phyloP scores from a whole-genome alignment of 2,113 vertebrate species.

The Sminthopsis crassicaudata region DNA sequence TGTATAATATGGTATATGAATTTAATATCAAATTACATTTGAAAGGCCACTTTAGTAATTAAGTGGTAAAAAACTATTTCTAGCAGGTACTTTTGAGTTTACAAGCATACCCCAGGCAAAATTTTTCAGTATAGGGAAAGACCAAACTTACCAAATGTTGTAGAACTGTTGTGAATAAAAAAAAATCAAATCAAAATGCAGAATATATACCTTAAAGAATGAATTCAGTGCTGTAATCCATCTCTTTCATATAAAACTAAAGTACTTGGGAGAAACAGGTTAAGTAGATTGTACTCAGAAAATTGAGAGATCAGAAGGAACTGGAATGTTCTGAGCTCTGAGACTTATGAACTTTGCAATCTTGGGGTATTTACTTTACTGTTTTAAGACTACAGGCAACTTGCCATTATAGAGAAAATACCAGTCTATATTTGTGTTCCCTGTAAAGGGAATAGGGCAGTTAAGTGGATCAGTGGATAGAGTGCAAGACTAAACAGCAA shows the following conservation, averaged over 20 bases:
- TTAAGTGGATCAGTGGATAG: background rate
- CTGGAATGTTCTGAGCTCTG: background rate
- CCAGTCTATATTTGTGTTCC: background rate
- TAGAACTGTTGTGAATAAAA: background rate
- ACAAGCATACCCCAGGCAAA: conserved; percentile 67
- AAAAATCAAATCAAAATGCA: background rate
- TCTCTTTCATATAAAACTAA: background rate
- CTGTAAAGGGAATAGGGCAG: background rate
- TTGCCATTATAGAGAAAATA: background rate
- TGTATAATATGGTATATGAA: conserved; percentile 65
- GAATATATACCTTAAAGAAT: background rate
- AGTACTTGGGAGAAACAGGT: background rate
- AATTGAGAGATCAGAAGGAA: background rate
- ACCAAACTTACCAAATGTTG: conserved; percentile 54
- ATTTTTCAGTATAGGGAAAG: conserved; percentile 53
- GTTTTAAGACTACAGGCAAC: background rate
- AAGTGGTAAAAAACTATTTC: conserved; percentile 71
- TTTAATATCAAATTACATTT: conserved; percentile 72
- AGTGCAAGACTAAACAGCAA: background rate
- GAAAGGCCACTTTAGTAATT: conserved; percentile 70
- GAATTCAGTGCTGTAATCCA: background rate
- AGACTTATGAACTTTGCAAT: background rate
- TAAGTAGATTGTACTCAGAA: background rate
- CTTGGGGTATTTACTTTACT: background rate
- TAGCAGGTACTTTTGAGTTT: conserved; percentile 67